Percentiles rank a stretch among this genome's conserved stretches.
These are phyloP conservation scores for Myrmophylax atrothorax DNA, from an alignment of 2,113 vertebrate genomes.

Conservation along the genomic window DNA sequence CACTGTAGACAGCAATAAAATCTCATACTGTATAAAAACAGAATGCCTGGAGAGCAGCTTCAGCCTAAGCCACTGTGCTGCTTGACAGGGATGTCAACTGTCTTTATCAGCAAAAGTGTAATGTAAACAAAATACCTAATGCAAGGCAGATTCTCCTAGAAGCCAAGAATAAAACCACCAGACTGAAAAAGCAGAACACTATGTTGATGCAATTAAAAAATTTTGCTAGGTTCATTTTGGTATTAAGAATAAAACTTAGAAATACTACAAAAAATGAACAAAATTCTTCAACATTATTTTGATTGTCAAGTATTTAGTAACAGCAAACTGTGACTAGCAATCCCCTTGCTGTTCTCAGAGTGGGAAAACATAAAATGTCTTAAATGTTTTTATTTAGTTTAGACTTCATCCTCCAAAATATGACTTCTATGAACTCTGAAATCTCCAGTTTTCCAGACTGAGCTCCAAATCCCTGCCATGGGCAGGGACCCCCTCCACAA, in stretches of 20 bases:
- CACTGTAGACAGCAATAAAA: background rate
- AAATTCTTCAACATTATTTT: background rate
- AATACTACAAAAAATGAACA: background rate
- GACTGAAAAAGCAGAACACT: background rate
- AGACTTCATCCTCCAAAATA: background rate
- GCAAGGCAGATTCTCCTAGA: background rate
- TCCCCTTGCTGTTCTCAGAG: background rate
- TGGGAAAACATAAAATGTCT: rapidly evolving
- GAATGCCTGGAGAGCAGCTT: background rate
- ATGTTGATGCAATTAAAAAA: rapidly evolving
- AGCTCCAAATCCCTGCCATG: background rate
- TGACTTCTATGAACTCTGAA: background rate
- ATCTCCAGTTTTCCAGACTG: background rate
- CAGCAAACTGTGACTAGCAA: background rate
- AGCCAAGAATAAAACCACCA: background rate
- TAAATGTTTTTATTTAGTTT: background rate
- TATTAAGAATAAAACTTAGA: background rate
- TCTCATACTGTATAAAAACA: background rate
- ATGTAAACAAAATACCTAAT: background rate
- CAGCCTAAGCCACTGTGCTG: background rate
- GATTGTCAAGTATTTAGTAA: background rate
- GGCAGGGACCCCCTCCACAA: background rate
- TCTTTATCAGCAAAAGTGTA: background rate
- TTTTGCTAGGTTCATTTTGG: background rate
- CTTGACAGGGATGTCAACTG: background rate